Evolutionary conservation across 2,113 vertebrate genomes (phyloP).

Genomic region (Dendropsophus ebraccatus): DNA sequence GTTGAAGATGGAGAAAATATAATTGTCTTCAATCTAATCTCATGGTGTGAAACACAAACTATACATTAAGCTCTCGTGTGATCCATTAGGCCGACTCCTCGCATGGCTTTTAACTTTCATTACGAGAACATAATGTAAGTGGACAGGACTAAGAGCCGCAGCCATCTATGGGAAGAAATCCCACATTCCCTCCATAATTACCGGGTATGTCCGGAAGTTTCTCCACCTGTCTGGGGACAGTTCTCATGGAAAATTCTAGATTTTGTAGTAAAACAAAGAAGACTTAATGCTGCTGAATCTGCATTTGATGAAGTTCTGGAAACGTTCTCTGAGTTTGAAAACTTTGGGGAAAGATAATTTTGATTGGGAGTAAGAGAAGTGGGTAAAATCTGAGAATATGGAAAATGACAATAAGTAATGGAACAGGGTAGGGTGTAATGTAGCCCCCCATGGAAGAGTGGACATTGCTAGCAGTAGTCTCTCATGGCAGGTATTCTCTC

Average conservation of each 20-base stretch:
- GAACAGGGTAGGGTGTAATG: too few species aligned
- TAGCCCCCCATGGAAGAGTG: too few species aligned
- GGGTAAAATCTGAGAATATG: too few species aligned
- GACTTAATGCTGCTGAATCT: neutral
- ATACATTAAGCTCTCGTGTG: neutral
- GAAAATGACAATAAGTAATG: too few species aligned
- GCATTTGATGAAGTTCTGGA: too few species aligned
- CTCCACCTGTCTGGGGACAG: neutral
- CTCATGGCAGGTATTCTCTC: too few species aligned
- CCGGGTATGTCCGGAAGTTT: neutral
- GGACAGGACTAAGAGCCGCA: neutral
- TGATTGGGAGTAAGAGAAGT: too few species aligned
- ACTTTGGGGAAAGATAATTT: too few species aligned
- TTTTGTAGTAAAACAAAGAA: neutral
- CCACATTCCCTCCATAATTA: neutral
- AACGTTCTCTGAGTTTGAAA: too few species aligned
- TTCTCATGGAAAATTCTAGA: neutral
- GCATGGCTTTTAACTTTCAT: conserved; percentile 3
- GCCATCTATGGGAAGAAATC: neutral
- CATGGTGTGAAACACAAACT: neutral
- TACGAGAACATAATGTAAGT: neutral
- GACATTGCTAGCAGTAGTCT: too few species aligned
- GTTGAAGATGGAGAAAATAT: neutral
- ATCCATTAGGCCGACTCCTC: neutral
- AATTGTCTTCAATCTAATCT: neutral